Evolutionary conservation across 2,113 vertebrate species (phyloP).

Genomic region (Eptesicus fuscus): DNA sequence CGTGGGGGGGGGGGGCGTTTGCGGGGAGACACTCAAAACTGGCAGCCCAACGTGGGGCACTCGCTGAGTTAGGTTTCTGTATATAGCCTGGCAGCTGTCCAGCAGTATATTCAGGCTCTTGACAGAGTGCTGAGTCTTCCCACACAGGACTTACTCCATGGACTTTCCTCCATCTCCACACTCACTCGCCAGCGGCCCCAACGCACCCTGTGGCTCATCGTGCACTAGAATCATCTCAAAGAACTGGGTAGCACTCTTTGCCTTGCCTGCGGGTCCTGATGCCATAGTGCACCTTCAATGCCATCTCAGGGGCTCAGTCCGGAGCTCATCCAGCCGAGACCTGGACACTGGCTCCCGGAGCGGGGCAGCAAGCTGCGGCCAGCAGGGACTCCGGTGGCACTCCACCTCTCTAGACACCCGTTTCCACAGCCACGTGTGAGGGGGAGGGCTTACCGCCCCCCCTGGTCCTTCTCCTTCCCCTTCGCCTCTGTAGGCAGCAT

Average conservation of each 20-base stretch:
- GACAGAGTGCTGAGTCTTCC: neutral
- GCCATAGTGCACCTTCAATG: too few relatives aligned
- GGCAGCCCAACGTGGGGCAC: too few relatives aligned
- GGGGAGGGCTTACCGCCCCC: too few relatives aligned
- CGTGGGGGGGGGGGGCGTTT: too few relatives aligned
- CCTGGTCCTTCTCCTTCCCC: neutral
- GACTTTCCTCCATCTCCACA: too few relatives aligned
- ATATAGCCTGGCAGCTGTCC: neutral
- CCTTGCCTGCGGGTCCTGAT: neutral
- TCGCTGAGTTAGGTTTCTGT: neutral
- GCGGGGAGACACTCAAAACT: too few relatives aligned
- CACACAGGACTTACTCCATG: neutral
- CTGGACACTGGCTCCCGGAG: too few relatives aligned
- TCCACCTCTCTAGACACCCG: fast-evolving
- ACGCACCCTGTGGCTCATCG: too few relatives aligned
- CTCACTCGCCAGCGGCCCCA: fast-evolving
- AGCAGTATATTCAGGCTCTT: neutral
- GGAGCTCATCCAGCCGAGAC: too few relatives aligned
- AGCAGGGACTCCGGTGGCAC: fast-evolving
- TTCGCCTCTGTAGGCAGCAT: neutral
- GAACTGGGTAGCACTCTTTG: neutral
- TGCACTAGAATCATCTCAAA: neutral
- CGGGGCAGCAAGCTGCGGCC: neutral
- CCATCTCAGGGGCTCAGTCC: neutral
- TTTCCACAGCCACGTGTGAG: fast-evolving